These are phyloP conservation scores for Dryocosmus kuriphilus DNA, from an alignment of 2,888 invertebrate species.

Conservation along the genomic window DNA sequence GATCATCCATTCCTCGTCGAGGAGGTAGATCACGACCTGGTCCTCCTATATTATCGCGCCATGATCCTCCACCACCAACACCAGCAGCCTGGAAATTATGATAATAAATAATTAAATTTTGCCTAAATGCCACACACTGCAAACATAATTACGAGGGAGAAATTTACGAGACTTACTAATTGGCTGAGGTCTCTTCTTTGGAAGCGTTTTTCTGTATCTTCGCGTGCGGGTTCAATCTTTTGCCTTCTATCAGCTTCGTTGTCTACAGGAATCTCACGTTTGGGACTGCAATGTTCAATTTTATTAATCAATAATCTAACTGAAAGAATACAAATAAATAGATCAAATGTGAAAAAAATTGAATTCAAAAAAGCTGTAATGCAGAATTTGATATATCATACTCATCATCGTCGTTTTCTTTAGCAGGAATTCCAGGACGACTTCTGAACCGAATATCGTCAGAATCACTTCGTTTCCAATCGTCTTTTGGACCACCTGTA, in stretches of 20 bases:
- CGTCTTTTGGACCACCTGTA: conserved; percentile 12
- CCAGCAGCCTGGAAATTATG: conserved; percentile 26
- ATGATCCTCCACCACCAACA: conserved; percentile 39
- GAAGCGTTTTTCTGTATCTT: conserved; percentile 46
- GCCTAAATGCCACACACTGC: neutral
- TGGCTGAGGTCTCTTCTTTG: conserved; percentile 53
- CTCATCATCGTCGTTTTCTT: conserved; percentile 10
- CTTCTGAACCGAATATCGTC: neutral
- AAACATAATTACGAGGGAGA: conserved; percentile 8
- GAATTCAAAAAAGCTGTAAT: neutral
- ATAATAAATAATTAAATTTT: neutral
- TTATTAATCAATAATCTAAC: neutral
- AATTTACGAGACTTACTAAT: conserved; percentile 47
- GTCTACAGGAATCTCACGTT: neutral
- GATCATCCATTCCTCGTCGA: conserved; percentile 25
- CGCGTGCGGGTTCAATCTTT: conserved; percentile 32
- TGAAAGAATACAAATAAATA: too few species aligned
- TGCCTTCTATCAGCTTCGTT: conserved; percentile 14
- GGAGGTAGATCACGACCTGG: conserved; percentile 25
- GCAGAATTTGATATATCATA: neutral
- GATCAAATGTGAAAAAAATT: too few species aligned
- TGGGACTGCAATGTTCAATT: neutral
- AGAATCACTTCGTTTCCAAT: conserved; percentile 7
- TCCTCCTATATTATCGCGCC: conserved; percentile 41
- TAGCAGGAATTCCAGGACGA: neutral